phyloP scores from a whole-genome alignment of 2,797 vertebrate species.

The Aselliscus stoliczkanus region DNA sequence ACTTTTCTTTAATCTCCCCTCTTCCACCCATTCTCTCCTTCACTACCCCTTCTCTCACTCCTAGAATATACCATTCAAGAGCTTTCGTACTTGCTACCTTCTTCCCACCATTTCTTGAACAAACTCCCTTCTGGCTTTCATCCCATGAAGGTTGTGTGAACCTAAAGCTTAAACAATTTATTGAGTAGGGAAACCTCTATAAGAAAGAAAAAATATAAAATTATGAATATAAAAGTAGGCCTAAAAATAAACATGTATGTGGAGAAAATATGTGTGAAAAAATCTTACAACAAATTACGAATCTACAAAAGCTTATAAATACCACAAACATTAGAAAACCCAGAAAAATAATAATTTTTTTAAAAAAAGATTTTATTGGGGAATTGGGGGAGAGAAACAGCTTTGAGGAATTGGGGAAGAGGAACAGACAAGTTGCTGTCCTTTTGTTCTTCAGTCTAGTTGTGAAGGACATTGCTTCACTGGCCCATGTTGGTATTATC shows the following conservation, averaged over 20 bases:
- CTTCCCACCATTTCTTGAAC: neutral
- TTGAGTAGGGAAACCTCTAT: neutral
- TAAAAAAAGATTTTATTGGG: too few species aligned
- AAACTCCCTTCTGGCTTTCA: neutral
- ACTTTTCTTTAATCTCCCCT: neutral
- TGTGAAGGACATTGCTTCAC: too few species aligned
- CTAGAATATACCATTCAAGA: neutral
- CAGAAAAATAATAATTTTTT: neutral
- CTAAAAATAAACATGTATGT: neutral
- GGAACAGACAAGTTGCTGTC: too few species aligned
- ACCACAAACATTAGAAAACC: neutral
- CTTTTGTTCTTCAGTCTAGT: too few species aligned
- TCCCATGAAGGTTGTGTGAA: neutral
- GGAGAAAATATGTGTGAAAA: neutral
- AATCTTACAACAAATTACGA: neutral
- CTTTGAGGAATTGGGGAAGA: too few species aligned
- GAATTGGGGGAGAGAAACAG: too few species aligned
- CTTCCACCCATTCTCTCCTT: too few species aligned
- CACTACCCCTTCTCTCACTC: neutral
- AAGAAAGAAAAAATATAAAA: neutral
- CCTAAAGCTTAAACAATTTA: neutral
- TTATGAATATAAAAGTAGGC: neutral
- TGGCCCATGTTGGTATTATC: too few species aligned
- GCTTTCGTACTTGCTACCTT: neutral
- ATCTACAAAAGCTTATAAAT: neutral